Evolutionary conservation across 2,888 invertebrate genomes (phyloP).

Genomic region (Eulithis testata): DNA sequence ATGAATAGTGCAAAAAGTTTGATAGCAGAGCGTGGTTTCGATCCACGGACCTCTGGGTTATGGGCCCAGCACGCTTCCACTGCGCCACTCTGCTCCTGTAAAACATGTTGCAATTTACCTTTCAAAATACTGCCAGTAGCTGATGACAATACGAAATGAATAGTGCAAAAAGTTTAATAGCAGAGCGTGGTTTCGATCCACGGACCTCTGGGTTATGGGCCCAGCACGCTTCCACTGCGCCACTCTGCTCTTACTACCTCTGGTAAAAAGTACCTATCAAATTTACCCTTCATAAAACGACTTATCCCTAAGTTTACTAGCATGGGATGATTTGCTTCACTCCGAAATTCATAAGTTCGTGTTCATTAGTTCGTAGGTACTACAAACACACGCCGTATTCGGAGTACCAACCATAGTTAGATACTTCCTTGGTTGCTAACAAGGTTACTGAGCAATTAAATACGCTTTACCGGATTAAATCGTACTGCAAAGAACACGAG

Average conservation of each 20-base stretch:
- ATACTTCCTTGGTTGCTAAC: too few relatives aligned
- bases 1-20: conserved; percentile 6
- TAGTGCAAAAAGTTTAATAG: conserved; percentile 59
- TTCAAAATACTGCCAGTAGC: too few relatives aligned
- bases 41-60: conserved; percentile 96
- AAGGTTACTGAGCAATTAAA: background rate
- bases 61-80: conserved; percentile 93
- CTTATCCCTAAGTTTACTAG: too few relatives aligned
- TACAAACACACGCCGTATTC: background rate
- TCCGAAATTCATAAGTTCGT: too few relatives aligned
- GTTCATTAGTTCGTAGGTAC: too few relatives aligned
- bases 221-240: conserved; percentile 93
- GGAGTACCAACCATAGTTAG: background rate
- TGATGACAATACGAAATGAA: too few relatives aligned
- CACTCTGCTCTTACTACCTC: conserved; percentile 85
- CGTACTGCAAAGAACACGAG: conserved; percentile 34
- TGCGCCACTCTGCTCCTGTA: conserved; percentile 90
- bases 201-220: conserved; percentile 95
- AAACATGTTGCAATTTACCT: background rate
- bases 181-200: conserved; percentile 94
- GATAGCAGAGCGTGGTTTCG: conserved; percentile 92
- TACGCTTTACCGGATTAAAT: conserved; percentile 33
- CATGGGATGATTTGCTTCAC: too few relatives aligned
- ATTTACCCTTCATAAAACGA: too few relatives aligned
- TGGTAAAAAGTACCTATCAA: too few relatives aligned